Base-by-base conservation (phyloP, 1,140 invertebrate genomes). In the Zaprionus kolodkinae region DNA sequence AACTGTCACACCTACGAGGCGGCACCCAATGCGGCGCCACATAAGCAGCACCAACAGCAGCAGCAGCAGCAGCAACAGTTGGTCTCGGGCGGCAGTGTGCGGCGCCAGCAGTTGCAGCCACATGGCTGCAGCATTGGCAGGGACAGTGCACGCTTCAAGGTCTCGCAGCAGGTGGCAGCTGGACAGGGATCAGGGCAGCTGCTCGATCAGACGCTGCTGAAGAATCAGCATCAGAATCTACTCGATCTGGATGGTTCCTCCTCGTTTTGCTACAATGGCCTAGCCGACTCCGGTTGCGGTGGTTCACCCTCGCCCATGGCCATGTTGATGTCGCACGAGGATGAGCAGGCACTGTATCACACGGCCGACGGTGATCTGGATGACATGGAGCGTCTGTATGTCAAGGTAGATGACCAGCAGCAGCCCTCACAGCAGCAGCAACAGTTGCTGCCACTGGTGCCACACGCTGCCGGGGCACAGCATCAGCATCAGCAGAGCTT, bases 311-410 rank as follows among this genome's bases (percentile, higher is more conserved):
- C 91, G 6, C 91, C 91, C 25, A 92, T 92, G 91, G 91, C 91
- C 69, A 92, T 92, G 91, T 12, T 92, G 36, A 92, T 92, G 91
- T 89, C 87, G 30, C 91, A 92, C 10, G 91, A 92, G 66, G 91
- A 92, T 10, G 89, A 91, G 12, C 91, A 92, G 62, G 91, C 90
- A 0, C 59, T 92, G 7, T 92, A 92, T 63, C 91, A 92, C 57
- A 92, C 91, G 13, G 91, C 91, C 30, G 91, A 92, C 30, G 91
- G 91, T 1, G 91, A 92, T 68, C 61, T 90, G 40, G 90, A 91
- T 27, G 91, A 92, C 10, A 92, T 92, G 91, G 91, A 92, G 66
- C 71, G 91, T 15, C 68, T 92, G 21, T 92, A 92, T 52, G 87
- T 92, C 10, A 91, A 92, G 66, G 87, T 92, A 9, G 85, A 92